Percentiles rank a stretch among this genome's conserved stretches.
Evolutionary conservation across 1,140 invertebrate genomes (phyloP).

Genomic region (Pollicipes pollicipes): DNA sequence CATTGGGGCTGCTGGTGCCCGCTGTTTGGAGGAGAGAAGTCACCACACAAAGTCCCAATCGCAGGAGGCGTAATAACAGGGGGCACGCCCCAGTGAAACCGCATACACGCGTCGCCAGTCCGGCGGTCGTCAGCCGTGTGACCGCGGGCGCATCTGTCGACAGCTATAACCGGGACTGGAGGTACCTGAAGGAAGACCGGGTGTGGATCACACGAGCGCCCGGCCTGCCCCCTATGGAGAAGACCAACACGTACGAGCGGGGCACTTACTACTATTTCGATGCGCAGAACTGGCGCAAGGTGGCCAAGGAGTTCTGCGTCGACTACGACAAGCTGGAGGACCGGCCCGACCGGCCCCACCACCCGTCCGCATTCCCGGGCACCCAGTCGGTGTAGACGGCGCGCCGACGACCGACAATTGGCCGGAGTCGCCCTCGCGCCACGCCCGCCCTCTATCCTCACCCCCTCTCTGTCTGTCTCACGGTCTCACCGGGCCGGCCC

Average conservation of each 20-base stretch:
- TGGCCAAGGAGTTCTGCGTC: slow-evolving; percentile 84
- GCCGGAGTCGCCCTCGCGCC: not conserved
- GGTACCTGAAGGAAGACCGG: slow-evolving; percentile 97
- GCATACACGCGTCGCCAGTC: too few relatives aligned
- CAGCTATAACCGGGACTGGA: slow-evolving; percentile 90
- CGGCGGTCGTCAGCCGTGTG: too few relatives aligned
- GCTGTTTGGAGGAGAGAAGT: too few relatives aligned
- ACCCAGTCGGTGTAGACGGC: not conserved
- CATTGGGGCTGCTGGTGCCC: too few relatives aligned
- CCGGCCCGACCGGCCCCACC: slow-evolving; percentile 35
- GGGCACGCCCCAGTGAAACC: too few relatives aligned
- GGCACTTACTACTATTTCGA: slow-evolving; percentile 99
- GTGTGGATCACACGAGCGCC: slow-evolving; percentile 97
- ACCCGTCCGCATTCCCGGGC: not conserved
- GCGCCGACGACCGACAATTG: too few relatives aligned
- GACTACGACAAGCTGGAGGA: slow-evolving; percentile 95
- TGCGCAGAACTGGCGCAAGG: slow-evolving; percentile 43
- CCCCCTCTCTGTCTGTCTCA: too few relatives aligned
- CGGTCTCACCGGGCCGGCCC: too few relatives aligned
- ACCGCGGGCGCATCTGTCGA: too few relatives aligned
- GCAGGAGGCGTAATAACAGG: too few relatives aligned
- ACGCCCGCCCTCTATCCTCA: not conserved
- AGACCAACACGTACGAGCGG: slow-evolving; percentile 84
- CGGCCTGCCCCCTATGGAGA: slow-evolving; percentile 75
- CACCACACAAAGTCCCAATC: too few relatives aligned